Base-by-base conservation (phyloP, 2,797 vertebrate genomes). In the Platyrinchus mystaceus region DNA sequence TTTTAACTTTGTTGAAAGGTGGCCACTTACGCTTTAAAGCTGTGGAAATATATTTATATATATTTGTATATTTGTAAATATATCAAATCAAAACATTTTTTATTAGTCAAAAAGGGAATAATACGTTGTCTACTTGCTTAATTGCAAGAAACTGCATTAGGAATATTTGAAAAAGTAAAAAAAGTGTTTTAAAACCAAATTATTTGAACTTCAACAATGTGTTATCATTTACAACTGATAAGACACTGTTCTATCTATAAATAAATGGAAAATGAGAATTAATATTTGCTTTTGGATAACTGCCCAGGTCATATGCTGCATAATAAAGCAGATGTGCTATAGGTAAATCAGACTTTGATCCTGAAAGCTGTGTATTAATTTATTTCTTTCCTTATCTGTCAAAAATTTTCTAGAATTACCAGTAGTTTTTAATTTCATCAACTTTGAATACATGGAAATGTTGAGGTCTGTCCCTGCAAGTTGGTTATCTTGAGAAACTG, bases 201-300 rank as follows among this genome's bases (percentile, higher is more conserved):
- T 56, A 28, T 70, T 91, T 94, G 69, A 76, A 46, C 37, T 64
- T 90, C 41, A 91, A 34, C 27, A 26, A 15, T 6, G 10, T 58
- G 26, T 58, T 43, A 43, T 90, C 46, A 69, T 69, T 89, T 89
- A 62, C n/a, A 82, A 59, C 36, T 55, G 83, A 58, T 86, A 90
- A 90, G 67, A 62, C 22, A 36, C 34, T 32, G 9, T 66, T 79
- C 59, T 84, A 8, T 24, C 66, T 47, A 24, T 59, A 66, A 66
- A 69, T 47, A 8, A 87, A 90, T 26, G 46, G 59, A 82, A 93
- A 92, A 78, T 1, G 1, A 90, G 43, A 88, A 67, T 60, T 83
- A 90, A 32, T 93, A 55, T 90, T 94, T 94, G 59, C 80, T 87
- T 82, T 92, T 55, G 73, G 56, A 41, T 86, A 77, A 75, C 49